Conservation (phyloP, 2,797 vertebrate species). For the Ispidina lecontei region DNA sequence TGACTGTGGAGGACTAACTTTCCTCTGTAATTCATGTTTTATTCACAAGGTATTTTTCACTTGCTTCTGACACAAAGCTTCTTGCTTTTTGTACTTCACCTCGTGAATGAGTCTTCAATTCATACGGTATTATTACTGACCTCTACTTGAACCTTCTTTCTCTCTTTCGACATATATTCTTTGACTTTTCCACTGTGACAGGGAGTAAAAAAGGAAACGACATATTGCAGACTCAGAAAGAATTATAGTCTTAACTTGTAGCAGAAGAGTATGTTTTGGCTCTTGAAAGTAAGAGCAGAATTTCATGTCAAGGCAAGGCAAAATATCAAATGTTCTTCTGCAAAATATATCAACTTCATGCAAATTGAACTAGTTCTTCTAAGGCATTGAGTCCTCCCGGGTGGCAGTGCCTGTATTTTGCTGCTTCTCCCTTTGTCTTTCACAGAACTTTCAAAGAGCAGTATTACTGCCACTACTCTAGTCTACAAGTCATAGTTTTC, state of each 20-base stretch:
- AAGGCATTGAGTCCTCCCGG: neutral
- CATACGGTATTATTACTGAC: neutral
- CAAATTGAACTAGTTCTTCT: neutral
- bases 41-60: constrained; percentile 2
- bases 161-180: constrained; percentile 27
- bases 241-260: constrained; percentile 27
- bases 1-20: neutral
- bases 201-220: neutral
- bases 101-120: neutral
- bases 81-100: constrained; percentile 1
- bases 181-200: constrained; percentile 42
- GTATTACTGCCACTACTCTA: neutral
- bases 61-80: neutral
- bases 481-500: neutral
- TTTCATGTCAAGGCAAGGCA: constrained; percentile 5
- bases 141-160: constrained; percentile 39
- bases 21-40: neutral
- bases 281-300: neutral
- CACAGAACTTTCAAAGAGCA: neutral
- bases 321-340: constrained; percentile 45
- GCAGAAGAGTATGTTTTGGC: constrained; percentile 49
- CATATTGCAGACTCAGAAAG: constrained; percentile 7
- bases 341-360: constrained; percentile 1
- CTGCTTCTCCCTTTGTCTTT: neutral
- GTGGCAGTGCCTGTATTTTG: neutral